phyloP scores from a whole-genome alignment of 1,140 invertebrate species.

The Caenorhabditis briggsae region DNA sequence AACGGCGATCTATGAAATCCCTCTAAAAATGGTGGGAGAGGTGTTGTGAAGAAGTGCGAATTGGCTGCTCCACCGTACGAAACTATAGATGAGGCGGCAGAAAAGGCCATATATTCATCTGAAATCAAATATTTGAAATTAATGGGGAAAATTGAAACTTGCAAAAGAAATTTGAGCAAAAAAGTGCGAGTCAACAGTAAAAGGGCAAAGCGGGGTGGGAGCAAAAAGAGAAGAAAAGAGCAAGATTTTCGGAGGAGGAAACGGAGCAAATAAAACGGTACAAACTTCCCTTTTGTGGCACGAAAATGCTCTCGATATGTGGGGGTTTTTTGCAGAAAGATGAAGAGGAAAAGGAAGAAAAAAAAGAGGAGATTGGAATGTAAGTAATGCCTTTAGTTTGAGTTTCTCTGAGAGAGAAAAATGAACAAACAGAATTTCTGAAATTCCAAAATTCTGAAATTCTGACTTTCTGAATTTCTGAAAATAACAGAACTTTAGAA shows the following conservation, averaged over 20 bases:
- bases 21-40: conserved; percentile 4
- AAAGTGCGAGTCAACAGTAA: neutral
- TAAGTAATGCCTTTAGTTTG: too few species aligned
- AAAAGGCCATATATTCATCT: conserved; percentile 44
- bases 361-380: conserved; percentile 13
- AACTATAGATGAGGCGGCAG: conserved; percentile 48
- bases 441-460: too few species aligned
- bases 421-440: too few species aligned
- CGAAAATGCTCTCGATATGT: neutral
- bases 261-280: conserved; percentile 36
- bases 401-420: too few species aligned
- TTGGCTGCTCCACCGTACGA: conserved; percentile 45
- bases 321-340: neutral
- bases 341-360: neutral
- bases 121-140: neutral
- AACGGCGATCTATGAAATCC: conserved; percentile 36
- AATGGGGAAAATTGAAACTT: neutral
- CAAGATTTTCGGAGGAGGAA: neutral
- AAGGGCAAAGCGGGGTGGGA: neutral
- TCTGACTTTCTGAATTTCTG: too few species aligned
- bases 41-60: conserved; percentile 23
- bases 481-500: too few species aligned
- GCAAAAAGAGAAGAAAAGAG: neutral
- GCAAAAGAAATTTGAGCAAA: neutral
- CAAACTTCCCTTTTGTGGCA: neutral